A percentile compares a stretch with the other conserved stretches of the same genome.
Conservation (phyloP, 2,888 invertebrate genomes). For the Petrolisthes manimaculis region DNA sequence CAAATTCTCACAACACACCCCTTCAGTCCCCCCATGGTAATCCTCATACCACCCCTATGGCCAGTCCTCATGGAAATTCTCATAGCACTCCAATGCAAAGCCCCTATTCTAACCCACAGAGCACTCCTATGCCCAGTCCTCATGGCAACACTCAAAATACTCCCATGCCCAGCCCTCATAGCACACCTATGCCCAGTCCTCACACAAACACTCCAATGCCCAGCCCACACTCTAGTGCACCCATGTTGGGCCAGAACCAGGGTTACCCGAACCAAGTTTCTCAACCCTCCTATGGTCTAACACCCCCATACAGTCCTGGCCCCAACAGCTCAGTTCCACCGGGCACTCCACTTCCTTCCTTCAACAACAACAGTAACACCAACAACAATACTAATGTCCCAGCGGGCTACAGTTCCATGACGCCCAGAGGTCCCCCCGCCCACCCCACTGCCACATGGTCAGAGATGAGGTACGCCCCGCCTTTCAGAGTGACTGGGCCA, state of each 20-base stretch:
- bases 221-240: conserved; percentile 19
- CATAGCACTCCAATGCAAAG: conserved; percentile 43
- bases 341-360: conserved; percentile 59
- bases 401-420: conserved; percentile 45
- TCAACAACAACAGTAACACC: conserved; percentile 16
- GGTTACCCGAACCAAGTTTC: conserved; percentile 53
- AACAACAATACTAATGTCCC: conserved; percentile 27
- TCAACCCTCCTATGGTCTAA: conserved; percentile 62
- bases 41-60: conserved; percentile 39
- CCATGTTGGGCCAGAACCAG: conserved; percentile 47
- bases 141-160: conserved; percentile 39
- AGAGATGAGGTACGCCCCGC: conserved; percentile 61
- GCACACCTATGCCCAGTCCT: conserved; percentile 50
- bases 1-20: conserved; percentile 35
- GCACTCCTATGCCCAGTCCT: conserved; percentile 40
- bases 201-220: conserved; percentile 46
- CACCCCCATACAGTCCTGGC: conserved; percentile 65
- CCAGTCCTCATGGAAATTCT: conserved; percentile 42
- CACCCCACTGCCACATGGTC: conserved; percentile 64
- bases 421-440: conserved; percentile 56
- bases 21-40: conserved; percentile 42
- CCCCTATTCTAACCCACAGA: conserved; percentile 39
- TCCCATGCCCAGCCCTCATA: conserved; percentile 47
- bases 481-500: conserved; percentile 64
- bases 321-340: conserved; percentile 61